Base-by-base conservation (phyloP, 2,888 invertebrate species). In the Xylota segnis region DNA sequence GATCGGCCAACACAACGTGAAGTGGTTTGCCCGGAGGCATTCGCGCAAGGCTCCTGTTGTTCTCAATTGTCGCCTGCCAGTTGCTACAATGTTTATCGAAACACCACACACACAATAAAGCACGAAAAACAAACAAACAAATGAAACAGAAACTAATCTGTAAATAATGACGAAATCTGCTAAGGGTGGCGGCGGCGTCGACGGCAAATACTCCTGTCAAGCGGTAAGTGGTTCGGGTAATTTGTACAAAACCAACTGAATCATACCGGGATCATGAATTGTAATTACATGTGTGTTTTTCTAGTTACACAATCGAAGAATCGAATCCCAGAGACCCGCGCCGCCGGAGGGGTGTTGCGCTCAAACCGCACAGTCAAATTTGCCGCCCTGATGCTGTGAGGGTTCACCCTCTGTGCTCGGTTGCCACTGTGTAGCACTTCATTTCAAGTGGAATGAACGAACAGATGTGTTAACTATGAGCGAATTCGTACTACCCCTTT, bases 391-490 rank as follows among this genome's bases (percentile, higher is more conserved):
- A 54, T 56, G 66, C 59, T 58, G 68, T 45, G 29, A n/a, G n/a
- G n/a, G 18, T 27, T 43, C 89, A 89, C 83, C 70, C 70, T 63
- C 54, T 29, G 47, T 63, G 14, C 5, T 32, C 9, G 23, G 23
- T 16, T 23, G 52, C 74, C n/a, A 71, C 27, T 70, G 56, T 58
- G 63, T 56, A 32, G 10, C 45, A 45, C 27, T 29, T 45, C 61
- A 52, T 88, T 89, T 91, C 90, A 91, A 91, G 91, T 90, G 90
- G 91, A 91, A 90, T 90, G 90, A 90, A 90, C 88, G 91, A 91
- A 91, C 91, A 91, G 91, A 91, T 91, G 91, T 91, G 91, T 91
- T 91, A 90, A 91, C 91, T 90, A 90, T 91, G 90, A 90, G 90
- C 90, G 89, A 89, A 90, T 91, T 90, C 89, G 70, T 90, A 90